Evolutionary conservation across 2,113 vertebrate species (phyloP).

Genomic region (Antennarius striatus): DNA sequence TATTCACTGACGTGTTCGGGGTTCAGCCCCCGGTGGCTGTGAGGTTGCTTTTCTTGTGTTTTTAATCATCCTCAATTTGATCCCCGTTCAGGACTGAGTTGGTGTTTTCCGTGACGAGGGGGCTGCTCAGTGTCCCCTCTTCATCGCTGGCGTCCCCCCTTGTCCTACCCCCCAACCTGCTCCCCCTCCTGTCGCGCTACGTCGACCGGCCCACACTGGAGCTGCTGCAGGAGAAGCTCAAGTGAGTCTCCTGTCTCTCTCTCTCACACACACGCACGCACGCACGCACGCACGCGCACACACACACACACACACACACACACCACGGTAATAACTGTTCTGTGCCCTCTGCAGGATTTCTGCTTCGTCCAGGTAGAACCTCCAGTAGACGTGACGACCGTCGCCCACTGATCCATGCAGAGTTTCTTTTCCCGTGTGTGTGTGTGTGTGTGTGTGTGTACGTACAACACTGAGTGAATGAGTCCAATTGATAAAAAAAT

Average conservation of each 20-base stretch:
- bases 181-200: constrained; percentile 92
- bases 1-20: too few relatives aligned
- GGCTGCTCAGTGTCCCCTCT: constrained; percentile 86
- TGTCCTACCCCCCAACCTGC: constrained; percentile 87
- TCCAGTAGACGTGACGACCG: constrained; percentile 47
- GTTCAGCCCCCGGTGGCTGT: too few relatives aligned
- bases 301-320: not conserved
- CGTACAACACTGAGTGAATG: not conserved
- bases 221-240: constrained; percentile 91
- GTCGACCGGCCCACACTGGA: constrained; percentile 92
- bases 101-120: constrained; percentile 89
- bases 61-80: too few relatives aligned
- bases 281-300: too few relatives aligned
- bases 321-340: not conserved
- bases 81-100: constrained; percentile 85
- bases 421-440: constrained; percentile 26
- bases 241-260: constrained; percentile 79
- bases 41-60: too few relatives aligned
- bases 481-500: constrained; percentile 44
- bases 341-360: constrained; percentile 69
- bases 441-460: constrained; percentile 13
- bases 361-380: constrained; percentile 80
- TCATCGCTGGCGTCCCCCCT: constrained; percentile 85
- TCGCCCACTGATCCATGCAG: constrained; percentile 28
- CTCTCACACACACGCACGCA: not conserved